These are phyloP conservation scores for Anticlea derivata DNA, from an alignment of 2,888 invertebrate genomes.

Conservation along the genomic window DNA sequence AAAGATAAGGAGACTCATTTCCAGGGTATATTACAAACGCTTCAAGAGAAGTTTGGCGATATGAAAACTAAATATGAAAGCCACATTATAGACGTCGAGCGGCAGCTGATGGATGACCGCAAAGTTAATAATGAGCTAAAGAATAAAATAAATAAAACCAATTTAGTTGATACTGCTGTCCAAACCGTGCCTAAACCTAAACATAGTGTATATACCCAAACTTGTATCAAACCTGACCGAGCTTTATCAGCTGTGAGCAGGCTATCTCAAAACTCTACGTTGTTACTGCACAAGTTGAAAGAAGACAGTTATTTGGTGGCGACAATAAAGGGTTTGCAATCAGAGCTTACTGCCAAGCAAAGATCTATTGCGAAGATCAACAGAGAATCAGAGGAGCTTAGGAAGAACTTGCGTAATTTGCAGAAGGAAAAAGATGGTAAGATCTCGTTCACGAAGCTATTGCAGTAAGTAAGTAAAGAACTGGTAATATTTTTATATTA, in stretches of 20 bases:
- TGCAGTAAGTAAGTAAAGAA: background rate
- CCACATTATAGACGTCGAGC: constrained; percentile 89
- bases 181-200: constrained; percentile 72
- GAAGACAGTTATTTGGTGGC: constrained; percentile 91
- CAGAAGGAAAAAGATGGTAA: constrained; percentile 90
- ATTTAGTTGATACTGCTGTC: constrained; percentile 63
- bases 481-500: background rate
- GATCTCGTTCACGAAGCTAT: background rate
- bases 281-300: constrained; percentile 80
- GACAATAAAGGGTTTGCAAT: constrained; percentile 90
- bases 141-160: constrained; percentile 75
- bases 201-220: constrained; percentile 62
- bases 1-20: constrained; percentile 88
- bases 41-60: constrained; percentile 90
- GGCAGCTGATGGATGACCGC: constrained; percentile 82
- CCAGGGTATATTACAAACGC: constrained; percentile 87
- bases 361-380: constrained; percentile 88
- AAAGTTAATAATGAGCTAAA: constrained; percentile 79
- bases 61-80: constrained; percentile 90
- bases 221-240: constrained; percentile 65
- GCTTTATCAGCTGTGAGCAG: constrained; percentile 78
- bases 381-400: constrained; percentile 89
- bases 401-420: constrained; percentile 89
- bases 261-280: constrained; percentile 80
- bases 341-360: constrained; percentile 89